These are phyloP conservation scores for Sesia bembeciformis DNA, from an alignment of 2,888 invertebrate genomes.

Conservation along the genomic window DNA sequence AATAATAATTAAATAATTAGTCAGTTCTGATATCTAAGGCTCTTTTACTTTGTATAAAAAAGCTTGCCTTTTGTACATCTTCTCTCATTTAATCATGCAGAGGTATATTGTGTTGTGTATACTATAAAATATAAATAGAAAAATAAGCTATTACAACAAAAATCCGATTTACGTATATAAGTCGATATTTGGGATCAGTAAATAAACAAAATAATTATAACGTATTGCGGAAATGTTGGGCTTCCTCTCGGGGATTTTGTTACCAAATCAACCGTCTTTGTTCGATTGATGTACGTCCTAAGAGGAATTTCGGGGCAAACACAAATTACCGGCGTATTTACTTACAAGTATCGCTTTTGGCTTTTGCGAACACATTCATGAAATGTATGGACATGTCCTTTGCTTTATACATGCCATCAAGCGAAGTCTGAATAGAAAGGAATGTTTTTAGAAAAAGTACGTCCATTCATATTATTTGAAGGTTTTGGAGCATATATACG, in stretches of 20 bases:
- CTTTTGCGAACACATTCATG: constrained; percentile 1
- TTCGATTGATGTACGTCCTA: constrained; percentile 30
- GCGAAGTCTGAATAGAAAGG: no score
- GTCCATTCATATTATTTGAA: background rate
- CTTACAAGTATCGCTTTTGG: constrained; percentile 37
- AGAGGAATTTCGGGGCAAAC: constrained; percentile 28
- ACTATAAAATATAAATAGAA: no score
- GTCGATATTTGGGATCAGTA: background rate
- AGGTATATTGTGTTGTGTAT: no score
- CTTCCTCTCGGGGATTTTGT: constrained; percentile 37
- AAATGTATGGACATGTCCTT: no score
- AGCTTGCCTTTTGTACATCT: no score
- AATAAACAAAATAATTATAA: constrained; percentile 2
- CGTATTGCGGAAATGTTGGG: constrained; percentile 21
- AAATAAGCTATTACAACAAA: no score
- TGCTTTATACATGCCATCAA: no score
- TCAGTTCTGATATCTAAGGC: no score
- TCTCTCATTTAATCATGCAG: no score
- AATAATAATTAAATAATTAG: no score
- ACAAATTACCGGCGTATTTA: constrained; percentile 47
- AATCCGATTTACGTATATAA: no score
- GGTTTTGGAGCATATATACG: constrained; percentile 16
- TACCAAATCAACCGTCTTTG: constrained; percentile 51
- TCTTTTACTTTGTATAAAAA: no score
- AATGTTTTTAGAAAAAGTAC: background rate